Base-by-base conservation (phyloP, 2,797 vertebrate genomes). In the Artibeus lituratus region DNA sequence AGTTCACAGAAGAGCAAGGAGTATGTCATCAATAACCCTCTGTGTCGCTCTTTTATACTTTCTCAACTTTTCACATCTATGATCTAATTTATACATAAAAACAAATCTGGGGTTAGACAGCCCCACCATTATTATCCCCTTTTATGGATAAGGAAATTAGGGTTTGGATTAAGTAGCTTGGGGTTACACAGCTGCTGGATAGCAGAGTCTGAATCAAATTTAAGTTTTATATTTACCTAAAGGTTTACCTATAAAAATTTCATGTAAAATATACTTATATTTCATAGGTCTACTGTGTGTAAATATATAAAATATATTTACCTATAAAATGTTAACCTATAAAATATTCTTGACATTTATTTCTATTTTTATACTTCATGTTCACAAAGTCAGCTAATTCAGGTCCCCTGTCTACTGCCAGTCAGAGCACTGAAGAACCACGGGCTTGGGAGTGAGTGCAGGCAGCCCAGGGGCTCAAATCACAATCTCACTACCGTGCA, bases 71-170 rank as follows among this genome's bases (percentile, higher is more conserved):
- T 83, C 47, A 84, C 47, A 73, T 32, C 83, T 84, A 3, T 53
- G 86, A 76, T 51, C 77, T 55, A 82, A 94, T 72, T 26, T 72
- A 73, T 94, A 92, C 88, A 87, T 47, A 89, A 89, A 86, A 93
- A 55, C 18, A 82, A 53, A 90, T 82, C 24, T 8, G 59, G 59
- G 59, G 47, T 26, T 42, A 55, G 21, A 44, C 21, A 42, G 67
- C 12, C 18, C 16, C 47, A 69, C 70, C 14, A 32, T 51, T 72
- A 73, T 37, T 26, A 51, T 3, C 37, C 19, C n/a, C 89, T 57
- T 73, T 92, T 83, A 72, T n/a, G 18, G 55, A 77, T 49, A 78
- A 95, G 53, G n/a, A 94, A 92, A 90, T 59, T 22, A 78, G 16
- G 51, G 39, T 15, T 67, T 24, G 29, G 44, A 62, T 47, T 86